Evolutionary conservation across 92 coral and sea anemone genomes (phyloP).

Genomic region (Epizoanthus scotinus): DNA sequence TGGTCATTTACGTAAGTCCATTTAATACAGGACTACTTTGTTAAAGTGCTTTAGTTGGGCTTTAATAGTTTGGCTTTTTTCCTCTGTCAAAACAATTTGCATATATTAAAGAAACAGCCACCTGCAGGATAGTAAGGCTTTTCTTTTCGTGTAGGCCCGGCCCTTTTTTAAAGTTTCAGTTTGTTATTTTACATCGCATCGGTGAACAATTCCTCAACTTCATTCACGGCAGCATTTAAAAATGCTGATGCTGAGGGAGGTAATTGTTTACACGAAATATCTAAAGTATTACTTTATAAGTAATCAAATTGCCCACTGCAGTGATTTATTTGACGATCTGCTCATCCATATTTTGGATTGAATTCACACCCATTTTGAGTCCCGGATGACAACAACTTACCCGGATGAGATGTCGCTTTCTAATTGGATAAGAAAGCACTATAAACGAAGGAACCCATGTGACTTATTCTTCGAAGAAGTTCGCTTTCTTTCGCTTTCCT

Average conservation of each 20-base stretch:
- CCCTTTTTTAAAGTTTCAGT: too few species aligned
- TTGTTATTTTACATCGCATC: neutral
- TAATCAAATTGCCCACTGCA: constrained; percentile 11
- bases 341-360: constrained; percentile 23
- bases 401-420: constrained; percentile 59
- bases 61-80: too few species aligned
- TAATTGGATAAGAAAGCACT: constrained; percentile 44
- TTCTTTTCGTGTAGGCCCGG: too few species aligned
- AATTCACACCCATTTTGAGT: constrained; percentile 28
- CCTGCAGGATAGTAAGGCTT: too few species aligned
- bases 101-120: too few species aligned
- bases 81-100: too few species aligned
- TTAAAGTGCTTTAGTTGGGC: neutral
- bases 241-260: too few species aligned
- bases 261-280: neutral
- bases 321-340: constrained; percentile 2
- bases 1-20: too few species aligned
- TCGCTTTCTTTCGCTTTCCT: constrained; percentile 25
- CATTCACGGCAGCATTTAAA: too few species aligned
- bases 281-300: neutral
- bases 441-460: constrained; percentile 23
- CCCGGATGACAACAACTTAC: constrained; percentile 19
- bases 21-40: too few species aligned
- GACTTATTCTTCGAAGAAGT: constrained; percentile 32
- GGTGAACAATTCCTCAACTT: neutral